A percentile compares a stretch with the other conserved stretches of the same genome.
Conservation (phyloP, 2,888 invertebrate genomes). For the Cheilosia vulpina region DNA sequence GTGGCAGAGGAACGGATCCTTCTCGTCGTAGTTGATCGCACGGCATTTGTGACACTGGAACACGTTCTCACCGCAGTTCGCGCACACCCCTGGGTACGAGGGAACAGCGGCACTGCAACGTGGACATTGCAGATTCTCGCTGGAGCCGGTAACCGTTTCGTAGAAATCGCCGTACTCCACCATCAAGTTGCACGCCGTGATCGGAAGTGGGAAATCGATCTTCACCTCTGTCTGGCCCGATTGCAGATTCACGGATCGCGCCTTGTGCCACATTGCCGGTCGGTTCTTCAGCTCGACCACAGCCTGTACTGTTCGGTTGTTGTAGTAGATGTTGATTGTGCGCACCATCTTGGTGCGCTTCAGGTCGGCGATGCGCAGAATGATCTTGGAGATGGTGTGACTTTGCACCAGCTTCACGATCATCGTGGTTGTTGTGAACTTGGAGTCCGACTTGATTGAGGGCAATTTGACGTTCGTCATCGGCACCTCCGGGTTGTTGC, state of each 20-base stretch:
- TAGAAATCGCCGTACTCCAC: conserved; percentile 99
- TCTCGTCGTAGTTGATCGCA: conserved; percentile 99
- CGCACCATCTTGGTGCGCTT: conserved; percentile 99
- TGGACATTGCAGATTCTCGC: conserved; percentile 97
- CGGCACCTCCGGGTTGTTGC: conserved; percentile 98
- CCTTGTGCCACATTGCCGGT: conserved; percentile 98
- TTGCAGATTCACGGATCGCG: conserved; percentile 94
- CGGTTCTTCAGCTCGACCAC: conserved; percentile 98
- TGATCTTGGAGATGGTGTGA: conserved; percentile 97
- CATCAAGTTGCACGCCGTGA: conserved; percentile 99
- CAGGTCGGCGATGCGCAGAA: conserved; percentile 95
- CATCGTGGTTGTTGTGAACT: conserved; percentile 98
- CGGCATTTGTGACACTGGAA: conserved; percentile 99
- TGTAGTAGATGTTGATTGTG: conserved; percentile 97
- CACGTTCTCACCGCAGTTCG: conserved; percentile 94
- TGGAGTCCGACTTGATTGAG: conserved; percentile 97
- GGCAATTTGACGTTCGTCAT: conserved; percentile 95
- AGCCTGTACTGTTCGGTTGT: conserved; percentile 97
- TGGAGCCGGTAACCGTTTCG: conserved; percentile 94
- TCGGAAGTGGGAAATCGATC: conserved; percentile 98
- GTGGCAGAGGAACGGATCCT: conserved; percentile 99
- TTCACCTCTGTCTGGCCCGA: conserved; percentile 98
- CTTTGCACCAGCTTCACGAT: conserved; percentile 98
- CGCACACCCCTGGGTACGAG: conserved; percentile 98
- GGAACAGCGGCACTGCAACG: conserved; percentile 98